A percentile compares a stretch with the other conserved stretches of the same genome.
Evolutionary conservation across 2,888 invertebrate genomes (phyloP).

Genomic region (Hybos culiciformis): DNA sequence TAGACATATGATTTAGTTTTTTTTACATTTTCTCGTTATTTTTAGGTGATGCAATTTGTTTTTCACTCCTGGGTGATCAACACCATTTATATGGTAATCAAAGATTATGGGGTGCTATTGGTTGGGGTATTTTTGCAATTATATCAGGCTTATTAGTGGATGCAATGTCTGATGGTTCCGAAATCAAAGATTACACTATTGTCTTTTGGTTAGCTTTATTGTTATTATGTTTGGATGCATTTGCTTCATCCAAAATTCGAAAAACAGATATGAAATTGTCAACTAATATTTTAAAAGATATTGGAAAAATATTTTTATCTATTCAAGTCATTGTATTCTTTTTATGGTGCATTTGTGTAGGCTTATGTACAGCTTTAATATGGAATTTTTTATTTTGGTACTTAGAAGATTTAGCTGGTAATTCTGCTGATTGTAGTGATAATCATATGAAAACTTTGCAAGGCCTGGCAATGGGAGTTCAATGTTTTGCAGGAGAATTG

Average conservation of each 20-base stretch:
- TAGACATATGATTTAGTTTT: no score
- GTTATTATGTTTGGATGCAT: conserved; percentile 50
- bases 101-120: conserved; percentile 76
- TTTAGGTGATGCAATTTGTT: conserved; percentile 85
- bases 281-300: conserved; percentile 51
- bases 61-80: conserved; percentile 60
- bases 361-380: conserved; percentile 68
- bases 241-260: conserved; percentile 52
- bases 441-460: conserved; percentile 58
- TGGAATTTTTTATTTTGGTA: conserved; percentile 86
- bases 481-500: conserved; percentile 72
- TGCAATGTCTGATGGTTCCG: conserved; percentile 47
- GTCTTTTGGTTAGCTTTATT: conserved; percentile 63
- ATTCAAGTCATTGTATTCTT: conserved; percentile 58
- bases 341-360: conserved; percentile 66
- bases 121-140: conserved; percentile 68
- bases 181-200: conserved; percentile 58
- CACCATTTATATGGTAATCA: conserved; percentile 73
- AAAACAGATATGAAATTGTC: conserved; percentile 50
- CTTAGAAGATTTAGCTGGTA: conserved; percentile 53
- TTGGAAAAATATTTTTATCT: conserved; percentile 50
- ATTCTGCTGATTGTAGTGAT: conserved; percentile 32
- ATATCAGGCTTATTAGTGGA: conserved; percentile 69
- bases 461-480: conserved; percentile 59
- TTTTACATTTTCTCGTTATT: no score